Evolutionary conservation across 2,113 vertebrate species (phyloP), one percentile per base, ranked within the genome.

Genomic region (Carassius gibelio): DNA sequence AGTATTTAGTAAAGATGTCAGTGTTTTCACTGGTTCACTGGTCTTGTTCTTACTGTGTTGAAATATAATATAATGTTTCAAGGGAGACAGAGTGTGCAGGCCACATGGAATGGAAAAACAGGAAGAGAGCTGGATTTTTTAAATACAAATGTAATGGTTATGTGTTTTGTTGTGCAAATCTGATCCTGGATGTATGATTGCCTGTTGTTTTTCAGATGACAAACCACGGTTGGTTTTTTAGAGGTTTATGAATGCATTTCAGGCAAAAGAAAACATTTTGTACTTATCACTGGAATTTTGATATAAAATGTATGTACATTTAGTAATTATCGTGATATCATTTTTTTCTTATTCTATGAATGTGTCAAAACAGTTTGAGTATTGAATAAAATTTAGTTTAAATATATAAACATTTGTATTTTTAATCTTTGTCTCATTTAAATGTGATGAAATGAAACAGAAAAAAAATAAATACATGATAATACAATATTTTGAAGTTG

Each of bases 171-270:
- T 2, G 5, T 34, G 45, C 11, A 36, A 42, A 45, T 42, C 69
- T 59, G 52, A 36, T 59, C 75, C 75, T 78, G 75, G 30, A 78
- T 77, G 75, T n/a, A 57, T 78, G 75, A 78, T 59, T 78, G 57
- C 30, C 9, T n/a, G 17, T 34, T 42, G 38, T 42, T n/a, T 71
- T 72, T 72, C 10, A 71, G 36, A 62, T 0, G 59, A 38, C 1
- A 36, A 68, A 61, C 57, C 26, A 42, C 3, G 10, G 4, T n/a
- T 36, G 23, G 3, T 59, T 77, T 55, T 77, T 77, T 30, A 38
- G 52, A 78, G 26, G 17, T 78, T 38, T 4, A 78, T 78, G 75
- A 59, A n/a, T 42, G 69, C 38, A 36, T 34, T 57, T 48, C 26
- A 57, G 26, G 26, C 30, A 8, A 34, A 57, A 21, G 17, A 55